These are phyloP conservation scores for Ctenopoma kingsleyae DNA, from an alignment of 2,797 vertebrate genomes.

Conservation along the genomic window DNA sequence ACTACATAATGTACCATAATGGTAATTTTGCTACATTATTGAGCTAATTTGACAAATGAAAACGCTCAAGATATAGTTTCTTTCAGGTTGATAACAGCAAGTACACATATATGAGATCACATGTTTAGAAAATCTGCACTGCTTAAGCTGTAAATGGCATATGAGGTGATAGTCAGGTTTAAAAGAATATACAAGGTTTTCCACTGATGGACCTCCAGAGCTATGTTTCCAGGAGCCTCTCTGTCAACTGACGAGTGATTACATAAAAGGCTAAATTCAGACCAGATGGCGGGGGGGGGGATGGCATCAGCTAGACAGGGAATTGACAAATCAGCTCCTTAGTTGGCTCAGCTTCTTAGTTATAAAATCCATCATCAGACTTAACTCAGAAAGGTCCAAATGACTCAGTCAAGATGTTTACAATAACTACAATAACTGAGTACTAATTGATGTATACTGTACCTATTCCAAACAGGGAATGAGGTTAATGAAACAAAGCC, in stretches of 20 bases:
- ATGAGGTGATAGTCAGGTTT: constrained; percentile 41
- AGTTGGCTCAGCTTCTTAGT: constrained; percentile 34
- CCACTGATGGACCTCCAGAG: constrained; percentile 53
- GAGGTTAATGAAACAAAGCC: background rate
- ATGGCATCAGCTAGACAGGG: constrained; percentile 44
- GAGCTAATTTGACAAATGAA: constrained; percentile 37
- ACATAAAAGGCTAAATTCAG: constrained; percentile 62
- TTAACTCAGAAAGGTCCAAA: constrained; percentile 51
- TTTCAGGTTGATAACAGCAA: constrained; percentile 36
- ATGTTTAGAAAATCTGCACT: constrained; percentile 30
- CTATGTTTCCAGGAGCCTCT: constrained; percentile 65
- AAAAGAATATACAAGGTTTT: constrained; percentile 54
- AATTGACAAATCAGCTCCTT: constrained; percentile 69
- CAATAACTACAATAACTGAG: constrained; percentile 11
- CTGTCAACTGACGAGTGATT: constrained; percentile 55
- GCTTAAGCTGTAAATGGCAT: constrained; percentile 26
- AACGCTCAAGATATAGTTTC: constrained; percentile 13
- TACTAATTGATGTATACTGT: constrained; percentile 1
- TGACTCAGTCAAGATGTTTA: constrained; percentile 41
- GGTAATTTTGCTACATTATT: background rate
- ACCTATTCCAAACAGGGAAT: constrained; percentile 17
- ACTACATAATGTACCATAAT: background rate
- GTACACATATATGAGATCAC: constrained; percentile 14
- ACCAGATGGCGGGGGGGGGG: constrained; percentile 61
- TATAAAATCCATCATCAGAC: constrained; percentile 48